Percentiles rank a stretch among this genome's conserved stretches.
Evolutionary conservation across 2,113 vertebrate genomes (phyloP).

Genomic region (Octodon degus): DNA sequence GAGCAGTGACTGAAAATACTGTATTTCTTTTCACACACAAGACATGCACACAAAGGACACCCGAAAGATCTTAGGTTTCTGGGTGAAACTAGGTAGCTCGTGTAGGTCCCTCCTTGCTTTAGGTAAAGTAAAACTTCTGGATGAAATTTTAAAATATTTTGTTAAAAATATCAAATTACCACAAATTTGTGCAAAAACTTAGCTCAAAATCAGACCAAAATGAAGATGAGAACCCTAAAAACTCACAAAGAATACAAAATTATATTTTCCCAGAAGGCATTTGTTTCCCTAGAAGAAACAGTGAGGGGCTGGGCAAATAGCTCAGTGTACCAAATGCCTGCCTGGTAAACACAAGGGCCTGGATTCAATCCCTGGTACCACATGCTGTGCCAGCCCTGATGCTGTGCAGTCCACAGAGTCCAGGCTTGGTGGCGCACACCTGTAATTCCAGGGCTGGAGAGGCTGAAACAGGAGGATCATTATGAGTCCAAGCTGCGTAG

Average conservation of each 20-base stretch:
- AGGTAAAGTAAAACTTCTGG: constrained; percentile 5
- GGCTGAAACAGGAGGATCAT: no score
- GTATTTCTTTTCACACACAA: constrained; percentile 71
- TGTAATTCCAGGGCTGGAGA: no score
- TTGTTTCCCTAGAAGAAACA: neutral
- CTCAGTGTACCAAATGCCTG: no score
- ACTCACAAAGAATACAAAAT: neutral
- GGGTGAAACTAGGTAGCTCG: neutral
- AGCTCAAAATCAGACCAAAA: neutral
- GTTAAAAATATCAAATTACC: neutral
- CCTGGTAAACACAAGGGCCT: no score
- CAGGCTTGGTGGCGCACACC: no score
- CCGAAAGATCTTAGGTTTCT: neutral
- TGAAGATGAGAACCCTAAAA: constrained; percentile 15
- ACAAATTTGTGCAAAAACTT: constrained; percentile 6
- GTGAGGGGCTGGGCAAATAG: no score
- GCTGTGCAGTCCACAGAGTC: no score
- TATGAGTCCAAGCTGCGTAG: no score
- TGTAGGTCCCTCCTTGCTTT: constrained; percentile 11
- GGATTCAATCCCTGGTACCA: no score
- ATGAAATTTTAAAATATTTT: neutral
- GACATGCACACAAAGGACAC: constrained; percentile 36
- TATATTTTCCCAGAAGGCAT: neutral
- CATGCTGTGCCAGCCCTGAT: no score
- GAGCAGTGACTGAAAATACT: constrained; percentile 73